Percentiles rank a stretch among this genome's conserved stretches.
phyloP scores from a whole-genome alignment of 1,140 invertebrate genomes.

The Ips typographus region DNA sequence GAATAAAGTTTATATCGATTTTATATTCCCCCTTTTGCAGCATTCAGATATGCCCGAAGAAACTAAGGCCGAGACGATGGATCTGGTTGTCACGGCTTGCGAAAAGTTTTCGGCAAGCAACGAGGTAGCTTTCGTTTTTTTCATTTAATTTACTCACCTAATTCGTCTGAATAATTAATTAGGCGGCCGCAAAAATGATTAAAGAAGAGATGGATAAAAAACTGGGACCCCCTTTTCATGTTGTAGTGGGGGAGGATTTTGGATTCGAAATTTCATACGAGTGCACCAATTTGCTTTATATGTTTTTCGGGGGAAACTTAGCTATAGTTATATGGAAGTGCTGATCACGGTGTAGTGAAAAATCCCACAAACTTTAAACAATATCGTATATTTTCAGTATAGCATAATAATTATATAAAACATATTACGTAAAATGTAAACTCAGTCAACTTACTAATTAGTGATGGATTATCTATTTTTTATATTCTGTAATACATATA shows the following conservation, averaged over 20 bases:
- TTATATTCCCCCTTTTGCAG: slow-evolving; percentile 53
- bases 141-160: background rate
- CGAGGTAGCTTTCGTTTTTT: slow-evolving; percentile 58
- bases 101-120: slow-evolving; percentile 87
- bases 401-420: too few species aligned
- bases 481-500: too few species aligned
- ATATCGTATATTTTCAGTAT: too few species aligned
- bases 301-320: slow-evolving; percentile 90
- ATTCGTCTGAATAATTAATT: slow-evolving; percentile 6
- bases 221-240: slow-evolving; percentile 90
- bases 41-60: slow-evolving; percentile 89
- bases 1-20: slow-evolving; percentile 17
- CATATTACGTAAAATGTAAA: too few species aligned
- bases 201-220: slow-evolving; percentile 95
- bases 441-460: too few species aligned
- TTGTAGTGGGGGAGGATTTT: slow-evolving; percentile 89
- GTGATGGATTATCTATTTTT: too few species aligned
- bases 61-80: slow-evolving; percentile 84
- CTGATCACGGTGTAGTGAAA: slow-evolving; percentile 24
- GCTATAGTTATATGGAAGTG: slow-evolving; percentile 92
- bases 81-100: slow-evolving; percentile 86
- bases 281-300: slow-evolving; percentile 83
- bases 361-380: too few species aligned
- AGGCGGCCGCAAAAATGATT: slow-evolving; percentile 80
- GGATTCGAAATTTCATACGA: slow-evolving; percentile 93